phyloP scores from a whole-genome alignment of 2,113 vertebrate species.

The Syngnathus typhle region DNA sequence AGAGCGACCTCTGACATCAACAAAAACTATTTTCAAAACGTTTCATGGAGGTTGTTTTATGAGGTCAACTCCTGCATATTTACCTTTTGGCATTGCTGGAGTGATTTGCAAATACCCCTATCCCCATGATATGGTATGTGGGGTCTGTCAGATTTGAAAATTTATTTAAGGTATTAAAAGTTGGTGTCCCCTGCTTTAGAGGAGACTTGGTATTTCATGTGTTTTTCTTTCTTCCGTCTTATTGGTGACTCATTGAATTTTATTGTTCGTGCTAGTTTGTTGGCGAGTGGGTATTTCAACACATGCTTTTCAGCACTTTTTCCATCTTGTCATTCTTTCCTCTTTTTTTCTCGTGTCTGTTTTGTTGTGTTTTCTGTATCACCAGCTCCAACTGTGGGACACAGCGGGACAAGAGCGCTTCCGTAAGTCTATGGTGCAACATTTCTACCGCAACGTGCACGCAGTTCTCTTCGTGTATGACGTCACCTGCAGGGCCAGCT shows the following conservation, averaged over 20 bases:
- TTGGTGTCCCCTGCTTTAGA: not conserved
- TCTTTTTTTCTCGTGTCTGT: slow-evolving; percentile 9
- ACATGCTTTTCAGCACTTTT: slow-evolving; percentile 18
- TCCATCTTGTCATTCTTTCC: slow-evolving; percentile 16
- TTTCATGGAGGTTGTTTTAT: not conserved
- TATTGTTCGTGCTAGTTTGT: not conserved
- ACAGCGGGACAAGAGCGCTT: slow-evolving; percentile 94
- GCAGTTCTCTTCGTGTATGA: slow-evolving; percentile 91
- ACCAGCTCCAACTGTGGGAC: slow-evolving; percentile 94
- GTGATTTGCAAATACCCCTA: no score
- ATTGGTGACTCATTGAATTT: slow-evolving; percentile 26
- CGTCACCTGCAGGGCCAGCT: slow-evolving; percentile 82
- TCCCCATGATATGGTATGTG: not conserved
- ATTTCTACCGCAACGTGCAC: slow-evolving; percentile 93
- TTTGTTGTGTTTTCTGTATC: not conserved
- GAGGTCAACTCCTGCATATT: not conserved
- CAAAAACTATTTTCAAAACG: not conserved
- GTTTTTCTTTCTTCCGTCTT: slow-evolving; percentile 20
- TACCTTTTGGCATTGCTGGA: no score
- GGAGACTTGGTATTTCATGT: not conserved
- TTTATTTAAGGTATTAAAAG: not conserved
- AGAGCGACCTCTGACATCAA: not conserved
- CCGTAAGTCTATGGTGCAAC: slow-evolving; percentile 92
- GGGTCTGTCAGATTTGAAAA: not conserved
- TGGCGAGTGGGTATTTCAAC: slow-evolving; percentile 27